These are phyloP conservation scores for Stichodactyla mertensii DNA, from an alignment of 64 coral and sea anemone genomes.

Conservation along the genomic window DNA sequence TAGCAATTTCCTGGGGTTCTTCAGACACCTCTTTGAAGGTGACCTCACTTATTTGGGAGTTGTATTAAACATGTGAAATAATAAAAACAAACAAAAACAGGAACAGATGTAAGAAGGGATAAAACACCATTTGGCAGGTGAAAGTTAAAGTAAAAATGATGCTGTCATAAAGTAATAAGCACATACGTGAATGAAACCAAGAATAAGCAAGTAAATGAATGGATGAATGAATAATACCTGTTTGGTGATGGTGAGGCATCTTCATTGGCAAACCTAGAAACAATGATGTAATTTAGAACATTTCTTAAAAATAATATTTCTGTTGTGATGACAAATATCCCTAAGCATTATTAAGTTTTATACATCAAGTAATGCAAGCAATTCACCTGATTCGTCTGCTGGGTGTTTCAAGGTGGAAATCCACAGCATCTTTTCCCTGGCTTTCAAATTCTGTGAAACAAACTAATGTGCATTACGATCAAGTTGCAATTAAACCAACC, in stretches of 20 bases:
- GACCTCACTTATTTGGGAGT: background rate
- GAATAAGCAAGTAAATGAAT: background rate
- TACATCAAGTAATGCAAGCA: background rate
- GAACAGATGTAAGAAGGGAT: background rate
- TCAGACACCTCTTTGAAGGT: background rate
- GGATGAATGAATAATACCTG: constrained; percentile 16
- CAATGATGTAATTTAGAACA: background rate
- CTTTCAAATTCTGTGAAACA: background rate
- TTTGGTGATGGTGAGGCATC: constrained; percentile 38
- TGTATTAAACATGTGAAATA: background rate
- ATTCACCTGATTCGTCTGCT: constrained; percentile 67
- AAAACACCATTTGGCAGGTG: too few species aligned
- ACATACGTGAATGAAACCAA: too few species aligned
- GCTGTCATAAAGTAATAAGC: background rate
- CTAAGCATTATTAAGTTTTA: background rate
- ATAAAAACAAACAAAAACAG: background rate
- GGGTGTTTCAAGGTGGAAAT: constrained; percentile 16
- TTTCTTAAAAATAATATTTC: background rate
- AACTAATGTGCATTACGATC: too few species aligned
- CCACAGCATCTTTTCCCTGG: background rate
- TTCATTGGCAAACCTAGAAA: constrained; percentile 54
- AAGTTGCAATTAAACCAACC: too few species aligned
- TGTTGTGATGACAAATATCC: too few species aligned
- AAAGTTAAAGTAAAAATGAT: too few species aligned
- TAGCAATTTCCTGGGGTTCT: background rate